phyloP scores from a whole-genome alignment of 2,888 invertebrate species.

The Diploptera punctata region DNA sequence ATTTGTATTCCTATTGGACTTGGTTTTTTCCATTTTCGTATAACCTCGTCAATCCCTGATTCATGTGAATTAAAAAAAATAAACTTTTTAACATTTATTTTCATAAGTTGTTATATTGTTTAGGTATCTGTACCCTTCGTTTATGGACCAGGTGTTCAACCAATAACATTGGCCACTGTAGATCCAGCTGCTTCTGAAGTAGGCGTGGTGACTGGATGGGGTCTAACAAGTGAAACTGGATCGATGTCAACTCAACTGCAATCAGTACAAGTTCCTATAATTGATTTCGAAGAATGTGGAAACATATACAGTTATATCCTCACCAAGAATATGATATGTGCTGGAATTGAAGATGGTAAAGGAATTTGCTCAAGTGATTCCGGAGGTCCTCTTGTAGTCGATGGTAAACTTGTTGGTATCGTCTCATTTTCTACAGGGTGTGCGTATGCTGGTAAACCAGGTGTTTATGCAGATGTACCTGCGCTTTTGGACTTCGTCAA shows the following conservation, averaged over 20 bases:
- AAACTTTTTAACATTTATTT: too few relatives aligned
- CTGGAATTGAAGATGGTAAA: not conserved
- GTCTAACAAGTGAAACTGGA: not conserved
- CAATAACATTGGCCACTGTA: not conserved
- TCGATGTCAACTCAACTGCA: not conserved
- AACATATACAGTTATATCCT: too few relatives aligned
- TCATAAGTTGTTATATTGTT: too few relatives aligned
- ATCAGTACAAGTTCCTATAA: not conserved
- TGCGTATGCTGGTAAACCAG: not conserved
- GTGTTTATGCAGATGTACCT: not conserved
- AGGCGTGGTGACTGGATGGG: not conserved
- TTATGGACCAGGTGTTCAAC: not conserved
- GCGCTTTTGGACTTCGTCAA: too few relatives aligned
- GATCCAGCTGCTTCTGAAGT: not conserved
- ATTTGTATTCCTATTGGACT: too few relatives aligned
- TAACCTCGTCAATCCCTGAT: too few relatives aligned
- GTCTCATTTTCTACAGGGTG: not conserved
- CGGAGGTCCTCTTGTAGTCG: not conserved
- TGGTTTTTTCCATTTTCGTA: too few relatives aligned
- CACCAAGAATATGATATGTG: not conserved
- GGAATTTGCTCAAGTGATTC: too few relatives aligned
- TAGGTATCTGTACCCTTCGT: too few relatives aligned
- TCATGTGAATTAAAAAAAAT: too few relatives aligned
- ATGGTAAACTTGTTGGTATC: not conserved
- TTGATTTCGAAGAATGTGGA: not conserved